Evolutionary conservation across 2,888 invertebrate species (phyloP).

Genomic region (Ophioninae sp.): DNA sequence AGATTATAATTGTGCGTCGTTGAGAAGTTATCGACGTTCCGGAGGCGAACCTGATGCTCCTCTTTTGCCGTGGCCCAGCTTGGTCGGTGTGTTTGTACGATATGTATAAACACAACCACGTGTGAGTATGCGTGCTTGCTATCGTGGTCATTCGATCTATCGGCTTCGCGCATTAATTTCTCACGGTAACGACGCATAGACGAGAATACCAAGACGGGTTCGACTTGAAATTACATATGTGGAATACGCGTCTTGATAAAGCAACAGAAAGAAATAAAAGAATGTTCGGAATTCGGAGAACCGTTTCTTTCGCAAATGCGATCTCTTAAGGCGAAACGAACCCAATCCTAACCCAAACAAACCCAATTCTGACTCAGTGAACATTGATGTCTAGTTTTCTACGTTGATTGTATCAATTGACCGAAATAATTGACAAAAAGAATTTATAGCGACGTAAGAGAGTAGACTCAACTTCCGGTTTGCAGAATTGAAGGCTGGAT

Average conservation of each 20-base stretch:
- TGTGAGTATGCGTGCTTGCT: slow-evolving; percentile 51
- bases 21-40: slow-evolving; percentile 54
- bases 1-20: slow-evolving; percentile 53
- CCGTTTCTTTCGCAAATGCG: slow-evolving; percentile 43
- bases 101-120: slow-evolving; percentile 23
- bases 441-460: too few species aligned
- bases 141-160: slow-evolving; percentile 68
- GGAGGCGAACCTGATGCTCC: slow-evolving; percentile 52
- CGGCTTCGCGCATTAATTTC: slow-evolving; percentile 63
- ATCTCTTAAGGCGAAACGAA: not conserved
- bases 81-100: slow-evolving; percentile 29
- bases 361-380: too few species aligned
- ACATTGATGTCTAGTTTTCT: not conserved
- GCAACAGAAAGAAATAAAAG: slow-evolving; percentile 51
- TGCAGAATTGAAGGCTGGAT: too few species aligned
- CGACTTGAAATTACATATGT: slow-evolving; percentile 33
- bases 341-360: too few species aligned
- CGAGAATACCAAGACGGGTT: slow-evolving; percentile 42
- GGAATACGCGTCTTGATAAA: slow-evolving; percentile 38
- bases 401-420: too few species aligned
- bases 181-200: slow-evolving; percentile 63
- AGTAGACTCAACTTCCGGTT: too few species aligned
- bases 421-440: too few species aligned
- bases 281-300: slow-evolving; percentile 60
- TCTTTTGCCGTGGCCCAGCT: slow-evolving; percentile 29